Percentiles rank a stretch among this genome's conserved stretches.
phyloP scores from a whole-genome alignment of 1,140 invertebrate genomes.

The Trichomalopsis sarcophagae region DNA sequence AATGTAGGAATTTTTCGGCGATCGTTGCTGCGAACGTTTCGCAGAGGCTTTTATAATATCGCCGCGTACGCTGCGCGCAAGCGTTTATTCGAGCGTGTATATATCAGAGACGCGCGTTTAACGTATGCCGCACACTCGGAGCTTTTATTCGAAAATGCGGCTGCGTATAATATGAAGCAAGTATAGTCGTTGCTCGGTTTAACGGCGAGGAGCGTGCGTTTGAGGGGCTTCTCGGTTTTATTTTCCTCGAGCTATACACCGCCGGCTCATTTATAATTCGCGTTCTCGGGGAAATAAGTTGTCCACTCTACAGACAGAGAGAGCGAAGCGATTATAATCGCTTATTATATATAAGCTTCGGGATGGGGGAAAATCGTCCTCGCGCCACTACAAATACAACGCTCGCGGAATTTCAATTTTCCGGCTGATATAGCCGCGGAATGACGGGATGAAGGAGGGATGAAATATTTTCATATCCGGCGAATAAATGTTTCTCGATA shows the following conservation, averaged over 20 bases:
- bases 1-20: neutral
- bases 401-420: neutral
- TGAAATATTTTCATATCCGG: neutral
- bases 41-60: neutral
- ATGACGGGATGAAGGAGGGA: neutral
- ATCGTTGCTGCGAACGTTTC: neutral
- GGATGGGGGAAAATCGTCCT: neutral
- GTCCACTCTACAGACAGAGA: neutral
- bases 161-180: neutral
- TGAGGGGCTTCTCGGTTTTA: neutral
- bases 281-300: neutral
- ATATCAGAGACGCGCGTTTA: neutral
- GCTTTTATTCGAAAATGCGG: neutral
- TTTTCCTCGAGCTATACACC: neutral
- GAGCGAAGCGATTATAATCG: neutral
- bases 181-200: neutral
- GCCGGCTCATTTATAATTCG: neutral
- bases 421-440: neutral
- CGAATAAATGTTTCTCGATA: constrained; percentile 29
- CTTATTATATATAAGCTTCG: too few relatives aligned
- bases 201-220: neutral
- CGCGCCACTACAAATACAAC: neutral
- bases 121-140: too few relatives aligned
- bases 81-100: neutral
- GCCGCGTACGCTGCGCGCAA: neutral